These are phyloP conservation scores for Cyaniris semiargus DNA, from an alignment of 2,888 invertebrate species.

Conservation along the genomic window DNA sequence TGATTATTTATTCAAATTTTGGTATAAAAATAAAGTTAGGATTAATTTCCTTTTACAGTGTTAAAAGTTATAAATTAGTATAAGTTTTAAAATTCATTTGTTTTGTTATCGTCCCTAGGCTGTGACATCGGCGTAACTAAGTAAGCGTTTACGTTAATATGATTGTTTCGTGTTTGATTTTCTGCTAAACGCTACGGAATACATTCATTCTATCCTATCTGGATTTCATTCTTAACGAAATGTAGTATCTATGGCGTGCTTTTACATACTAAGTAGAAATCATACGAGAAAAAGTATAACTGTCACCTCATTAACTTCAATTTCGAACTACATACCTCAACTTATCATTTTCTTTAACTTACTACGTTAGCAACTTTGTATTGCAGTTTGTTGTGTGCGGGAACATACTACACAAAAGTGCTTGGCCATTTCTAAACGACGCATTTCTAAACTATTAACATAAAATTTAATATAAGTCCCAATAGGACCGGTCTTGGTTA, in stretches of 20 bases:
- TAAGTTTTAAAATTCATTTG: not conserved
- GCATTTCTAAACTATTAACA: too few species aligned
- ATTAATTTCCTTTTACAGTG: too few species aligned
- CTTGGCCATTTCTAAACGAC: too few species aligned
- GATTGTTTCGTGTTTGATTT: not conserved
- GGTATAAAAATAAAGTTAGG: too few species aligned
- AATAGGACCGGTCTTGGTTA: too few species aligned
- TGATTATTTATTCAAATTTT: too few species aligned
- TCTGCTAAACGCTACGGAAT: not conserved
- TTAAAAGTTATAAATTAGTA: not conserved
- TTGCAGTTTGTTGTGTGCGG: too few species aligned
- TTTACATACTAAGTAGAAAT: conserved; percentile 8
- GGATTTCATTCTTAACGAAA: not conserved
- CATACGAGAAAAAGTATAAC: not conserved
- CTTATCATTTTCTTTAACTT: not conserved
- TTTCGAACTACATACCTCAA: not conserved
- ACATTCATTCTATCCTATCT: not conserved
- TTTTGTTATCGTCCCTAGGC: not conserved
- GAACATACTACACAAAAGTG: not conserved
- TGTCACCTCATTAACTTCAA: not conserved
- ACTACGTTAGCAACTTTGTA: not conserved
- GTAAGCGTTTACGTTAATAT: not conserved
- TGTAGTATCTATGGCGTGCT: not conserved
- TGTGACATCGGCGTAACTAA: not conserved
- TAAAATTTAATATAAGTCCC: too few species aligned